Evolutionary conservation across 2,888 invertebrate genomes (phyloP).

Genomic region (Pasiphila rectangulata): DNA sequence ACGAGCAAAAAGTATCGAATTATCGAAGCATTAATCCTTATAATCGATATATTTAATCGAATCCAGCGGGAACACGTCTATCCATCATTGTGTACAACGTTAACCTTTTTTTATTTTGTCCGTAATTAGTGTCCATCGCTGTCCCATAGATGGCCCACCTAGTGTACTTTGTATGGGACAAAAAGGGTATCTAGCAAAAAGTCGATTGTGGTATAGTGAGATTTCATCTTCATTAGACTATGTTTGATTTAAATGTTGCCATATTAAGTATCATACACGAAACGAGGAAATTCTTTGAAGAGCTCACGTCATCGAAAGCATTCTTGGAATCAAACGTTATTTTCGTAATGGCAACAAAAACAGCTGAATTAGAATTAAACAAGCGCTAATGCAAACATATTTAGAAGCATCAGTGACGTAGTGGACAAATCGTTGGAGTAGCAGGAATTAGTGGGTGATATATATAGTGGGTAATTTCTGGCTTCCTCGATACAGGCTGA

Average conservation of each 20-base stretch:
- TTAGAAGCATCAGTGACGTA: too few relatives aligned
- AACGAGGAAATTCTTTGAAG: conserved; percentile 2
- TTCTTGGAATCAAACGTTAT: not conserved
- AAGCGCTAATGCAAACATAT: not conserved
- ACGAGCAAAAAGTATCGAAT: conserved; percentile 54
- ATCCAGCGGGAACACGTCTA: conserved; percentile 48
- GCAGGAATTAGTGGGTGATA: too few relatives aligned
- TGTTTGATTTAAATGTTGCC: not conserved
- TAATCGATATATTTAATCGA: conserved; percentile 47
- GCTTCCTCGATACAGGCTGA: too few relatives aligned
- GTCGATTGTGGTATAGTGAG: conserved; percentile 10
- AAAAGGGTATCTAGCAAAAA: conserved; percentile 14
- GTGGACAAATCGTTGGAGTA: too few relatives aligned
- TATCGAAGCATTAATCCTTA: conserved; percentile 61
- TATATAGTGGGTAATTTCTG: too few relatives aligned
- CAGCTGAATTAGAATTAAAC: not conserved
- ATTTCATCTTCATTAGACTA: conserved; percentile 19
- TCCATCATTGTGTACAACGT: conserved; percentile 48
- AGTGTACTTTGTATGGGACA: conserved; percentile 22
- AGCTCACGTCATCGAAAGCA: not conserved
- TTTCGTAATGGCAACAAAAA: not conserved
- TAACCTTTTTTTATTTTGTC: conserved; percentile 37
- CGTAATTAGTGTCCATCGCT: conserved; percentile 42
- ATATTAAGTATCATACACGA: not conserved
- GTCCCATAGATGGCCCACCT: conserved; percentile 42